phyloP scores from a whole-genome alignment of 2,797 vertebrate genomes.

The Coendou prehensilis region DNA sequence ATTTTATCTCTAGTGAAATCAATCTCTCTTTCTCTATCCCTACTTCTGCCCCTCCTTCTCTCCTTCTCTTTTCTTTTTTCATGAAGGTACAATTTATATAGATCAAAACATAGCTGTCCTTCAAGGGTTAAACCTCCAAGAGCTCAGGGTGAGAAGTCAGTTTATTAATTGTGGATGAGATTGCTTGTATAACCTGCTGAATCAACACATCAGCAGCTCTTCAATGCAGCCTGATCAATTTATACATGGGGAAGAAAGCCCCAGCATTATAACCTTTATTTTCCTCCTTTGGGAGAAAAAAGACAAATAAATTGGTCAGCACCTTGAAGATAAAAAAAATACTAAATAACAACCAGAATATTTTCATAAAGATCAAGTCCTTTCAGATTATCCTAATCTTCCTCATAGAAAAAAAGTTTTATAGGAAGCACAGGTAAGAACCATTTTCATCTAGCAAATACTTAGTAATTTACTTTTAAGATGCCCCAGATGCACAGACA shows the following conservation, averaged over 20 bases:
- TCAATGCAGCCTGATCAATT: slow-evolving; percentile 58
- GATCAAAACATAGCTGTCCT: background rate
- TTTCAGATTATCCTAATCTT: slow-evolving; percentile 71
- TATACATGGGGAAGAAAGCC: slow-evolving; percentile 47
- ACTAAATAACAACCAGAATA: slow-evolving; percentile 50
- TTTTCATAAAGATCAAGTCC: slow-evolving; percentile 64
- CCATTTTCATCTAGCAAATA: slow-evolving; percentile 61
- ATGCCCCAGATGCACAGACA: background rate
- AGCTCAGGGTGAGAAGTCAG: background rate
- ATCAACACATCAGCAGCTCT: slow-evolving; percentile 55
- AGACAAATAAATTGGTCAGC: slow-evolving; percentile 64
- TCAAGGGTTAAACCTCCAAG: slow-evolving; percentile 63
- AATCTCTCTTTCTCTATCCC: background rate
- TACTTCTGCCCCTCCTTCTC: no score
- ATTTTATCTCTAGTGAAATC: background rate
- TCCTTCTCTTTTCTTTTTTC: background rate
- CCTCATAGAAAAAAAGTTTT: slow-evolving; percentile 43
- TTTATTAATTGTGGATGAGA: slow-evolving; percentile 73
- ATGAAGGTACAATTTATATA: fast-evolving
- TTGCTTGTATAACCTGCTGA: background rate
- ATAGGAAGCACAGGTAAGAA: background rate
- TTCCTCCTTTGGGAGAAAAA: slow-evolving; percentile 21
- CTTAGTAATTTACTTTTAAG: slow-evolving; percentile 62
- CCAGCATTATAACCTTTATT: slow-evolving; percentile 69
- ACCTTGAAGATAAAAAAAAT: slow-evolving; percentile 68